Conservation (phyloP, 2,888 invertebrate genomes). For the Priocnemis perturbator region DNA sequence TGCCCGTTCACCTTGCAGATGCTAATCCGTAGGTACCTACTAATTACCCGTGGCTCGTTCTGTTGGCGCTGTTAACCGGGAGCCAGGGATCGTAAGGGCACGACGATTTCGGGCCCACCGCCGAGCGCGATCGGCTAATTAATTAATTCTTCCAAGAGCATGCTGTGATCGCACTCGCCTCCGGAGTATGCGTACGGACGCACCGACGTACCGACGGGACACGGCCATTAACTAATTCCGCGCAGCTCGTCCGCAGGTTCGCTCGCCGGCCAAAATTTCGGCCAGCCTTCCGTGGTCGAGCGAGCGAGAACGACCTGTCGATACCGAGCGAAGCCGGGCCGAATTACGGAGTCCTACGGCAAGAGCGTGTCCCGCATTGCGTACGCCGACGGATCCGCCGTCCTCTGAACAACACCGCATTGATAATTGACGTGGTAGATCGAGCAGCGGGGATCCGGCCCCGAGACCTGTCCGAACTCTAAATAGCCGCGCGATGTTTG, state of each 20-base stretch:
- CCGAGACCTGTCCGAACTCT: slow-evolving; percentile 42
- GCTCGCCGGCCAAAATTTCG: too few species aligned
- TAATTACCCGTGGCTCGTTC: slow-evolving; percentile 67
- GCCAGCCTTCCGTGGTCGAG: too few species aligned
- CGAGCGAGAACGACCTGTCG: too few species aligned
- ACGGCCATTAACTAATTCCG: background rate
- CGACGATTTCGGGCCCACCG: slow-evolving; percentile 60
- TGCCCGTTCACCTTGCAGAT: slow-evolving; percentile 64
- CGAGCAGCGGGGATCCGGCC: slow-evolving; percentile 27
- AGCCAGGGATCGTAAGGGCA: slow-evolving; percentile 33
- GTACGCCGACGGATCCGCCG: background rate
- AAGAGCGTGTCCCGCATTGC: too few species aligned
- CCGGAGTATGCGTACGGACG: too few species aligned
- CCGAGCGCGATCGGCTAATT: slow-evolving; percentile 67
- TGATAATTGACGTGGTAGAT: slow-evolving; percentile 65
- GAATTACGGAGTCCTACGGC: too few species aligned
- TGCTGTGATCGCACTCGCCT: too few species aligned
- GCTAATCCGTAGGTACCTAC: slow-evolving; percentile 68
- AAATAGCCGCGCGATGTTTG: slow-evolving; percentile 70
- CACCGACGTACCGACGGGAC: too few species aligned
- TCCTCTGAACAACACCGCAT: slow-evolving; percentile 35
- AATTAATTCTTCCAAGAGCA: slow-evolving; percentile 66
- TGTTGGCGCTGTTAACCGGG: slow-evolving; percentile 45
- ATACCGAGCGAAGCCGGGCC: too few species aligned
- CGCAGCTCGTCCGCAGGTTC: too few species aligned